Percentiles rank a stretch among this genome's conserved stretches.
phyloP scores from a whole-genome alignment of 2,113 vertebrate species.

The Alligator sinensis region DNA sequence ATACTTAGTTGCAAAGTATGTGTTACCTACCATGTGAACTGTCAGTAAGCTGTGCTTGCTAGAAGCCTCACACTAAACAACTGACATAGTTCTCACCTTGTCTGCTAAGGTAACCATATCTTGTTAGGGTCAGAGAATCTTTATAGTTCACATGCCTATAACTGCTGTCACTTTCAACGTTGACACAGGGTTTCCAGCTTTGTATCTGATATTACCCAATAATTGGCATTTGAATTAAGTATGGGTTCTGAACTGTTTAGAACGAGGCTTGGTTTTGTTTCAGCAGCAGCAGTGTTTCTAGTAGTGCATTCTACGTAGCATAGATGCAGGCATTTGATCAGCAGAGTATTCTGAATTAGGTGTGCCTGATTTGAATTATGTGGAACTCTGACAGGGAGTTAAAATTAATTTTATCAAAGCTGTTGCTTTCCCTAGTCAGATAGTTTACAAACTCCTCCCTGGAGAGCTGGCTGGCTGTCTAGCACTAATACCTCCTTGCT shows the following conservation, averaged over 20 bases:
- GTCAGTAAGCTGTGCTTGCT: not conserved
- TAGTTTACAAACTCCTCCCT: slow-evolving; percentile 11
- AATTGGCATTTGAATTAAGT: slow-evolving; percentile 32
- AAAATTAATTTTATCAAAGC: slow-evolving; percentile 35
- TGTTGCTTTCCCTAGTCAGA: not conserved
- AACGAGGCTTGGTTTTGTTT: slow-evolving; percentile 32
- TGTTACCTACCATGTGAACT: not conserved
- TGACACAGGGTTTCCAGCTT: slow-evolving; percentile 15
- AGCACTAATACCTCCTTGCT: not conserved
- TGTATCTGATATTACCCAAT: slow-evolving; percentile 17
- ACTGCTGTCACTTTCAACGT: slow-evolving; percentile 22
- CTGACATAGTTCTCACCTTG: too few species aligned
- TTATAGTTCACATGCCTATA: slow-evolving; percentile 2
- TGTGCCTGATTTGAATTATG: not conserved
- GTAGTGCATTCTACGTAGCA: not conserved
- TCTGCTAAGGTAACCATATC: not conserved
- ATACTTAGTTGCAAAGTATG: not conserved
- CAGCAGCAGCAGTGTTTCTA: slow-evolving; percentile 9
- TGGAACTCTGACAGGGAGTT: not conserved
- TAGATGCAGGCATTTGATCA: slow-evolving; percentile 4
- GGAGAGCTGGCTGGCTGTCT: not conserved
- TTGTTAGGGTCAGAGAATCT: not conserved
- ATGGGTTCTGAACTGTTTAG: slow-evolving; percentile 19
- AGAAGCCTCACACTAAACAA: too few species aligned
- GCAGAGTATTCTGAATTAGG: not conserved